Base-by-base conservation (phyloP, 2,797 vertebrate species). In the Limnodromus scolopaceus region DNA sequence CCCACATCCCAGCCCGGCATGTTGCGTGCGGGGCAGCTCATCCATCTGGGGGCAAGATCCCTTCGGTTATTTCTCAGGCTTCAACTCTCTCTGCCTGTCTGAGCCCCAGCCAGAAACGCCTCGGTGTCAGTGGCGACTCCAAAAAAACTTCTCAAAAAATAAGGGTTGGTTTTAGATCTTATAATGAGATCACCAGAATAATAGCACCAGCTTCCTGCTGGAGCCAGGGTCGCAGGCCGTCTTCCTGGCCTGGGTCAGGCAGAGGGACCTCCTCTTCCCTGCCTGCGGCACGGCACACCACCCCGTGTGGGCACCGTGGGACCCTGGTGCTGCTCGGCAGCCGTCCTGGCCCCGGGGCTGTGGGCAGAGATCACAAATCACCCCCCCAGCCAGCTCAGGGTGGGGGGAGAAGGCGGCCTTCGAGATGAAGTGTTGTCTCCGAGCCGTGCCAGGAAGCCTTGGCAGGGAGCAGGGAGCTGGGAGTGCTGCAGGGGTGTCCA, bases 201-300 rank as follows among this genome's bases (percentile, higher is more conserved):
- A 96, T 92, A 96, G 95, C 96, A 96, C 92, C 95, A 93, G 93
- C 93, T 94, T 97, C 96, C 96, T 97, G 96, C 94, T 92, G 93
- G 92, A 95, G 87, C 96, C 89, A 82, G 95, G 87, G 93, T 97
- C 90, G 46, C 36, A 3, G 93, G 90, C 86, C 0, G 71, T 94
- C 87, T 96, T 95, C 95, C 96, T 96, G 95, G 92, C 96, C 82
- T 53, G 79, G 91, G 69, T 93, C 96, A 95, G 78, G 86, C 84
- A 51, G 61, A 68, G 65, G 69, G 54, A 88, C 94, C 79, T 94
- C 65, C 91, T 91, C 65, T 86, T 93, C 91, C 86, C 91, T 55
- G 91, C 86, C 75, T 45, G 64, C 17, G 38, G 48, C 60, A 4
- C 39, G 1, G n/a, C 63, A 38, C 84, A 57, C 9, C 54, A 65